These are phyloP conservation scores for Sebastes cheni DNA, from an alignment of 2,797 vertebrate genomes.

Conservation along the genomic window DNA sequence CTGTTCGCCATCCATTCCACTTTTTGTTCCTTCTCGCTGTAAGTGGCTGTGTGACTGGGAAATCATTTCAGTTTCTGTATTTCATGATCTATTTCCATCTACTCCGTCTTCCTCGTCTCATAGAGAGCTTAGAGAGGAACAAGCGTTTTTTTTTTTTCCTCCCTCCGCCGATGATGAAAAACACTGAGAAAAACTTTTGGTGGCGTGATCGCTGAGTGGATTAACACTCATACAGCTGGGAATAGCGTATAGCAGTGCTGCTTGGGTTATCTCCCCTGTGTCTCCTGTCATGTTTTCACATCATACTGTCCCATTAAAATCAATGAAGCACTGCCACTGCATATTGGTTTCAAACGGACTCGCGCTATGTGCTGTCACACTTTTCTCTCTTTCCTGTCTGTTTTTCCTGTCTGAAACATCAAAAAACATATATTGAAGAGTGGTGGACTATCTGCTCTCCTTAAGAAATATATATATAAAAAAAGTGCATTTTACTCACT, in stretches of 20 bases:
- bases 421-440: slow-evolving; percentile 2
- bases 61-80: slow-evolving; percentile 71
- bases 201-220: slow-evolving; percentile 69
- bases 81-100: slow-evolving; percentile 81
- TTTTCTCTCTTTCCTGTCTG: slow-evolving; percentile 36
- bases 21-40: slow-evolving; percentile 62
- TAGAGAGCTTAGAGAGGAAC: slow-evolving; percentile 65
- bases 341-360: slow-evolving; percentile 62
- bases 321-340: slow-evolving; percentile 63
- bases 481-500: slow-evolving; percentile 10
- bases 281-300: slow-evolving; percentile 77
- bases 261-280: slow-evolving; percentile 75
- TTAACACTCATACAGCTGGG: slow-evolving; percentile 73
- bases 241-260: slow-evolving; percentile 66
- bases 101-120: slow-evolving; percentile 56
- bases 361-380: slow-evolving; percentile 41
- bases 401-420: slow-evolving; percentile 48
- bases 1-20: slow-evolving; percentile 60
- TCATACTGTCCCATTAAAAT: slow-evolving; percentile 78
- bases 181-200: slow-evolving; percentile 69
- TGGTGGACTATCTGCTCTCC: slow-evolving; percentile 28
- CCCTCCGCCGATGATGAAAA: slow-evolving; percentile 66
- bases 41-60: slow-evolving; percentile 74
- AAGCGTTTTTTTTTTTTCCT: slow-evolving; percentile 19
- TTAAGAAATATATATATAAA: slow-evolving; percentile 1